Percentiles rank a stretch among this genome's conserved stretches.
These are phyloP conservation scores for Cyanistes caeruleus DNA, from an alignment of 2,113 vertebrate genomes.

Conservation along the genomic window DNA sequence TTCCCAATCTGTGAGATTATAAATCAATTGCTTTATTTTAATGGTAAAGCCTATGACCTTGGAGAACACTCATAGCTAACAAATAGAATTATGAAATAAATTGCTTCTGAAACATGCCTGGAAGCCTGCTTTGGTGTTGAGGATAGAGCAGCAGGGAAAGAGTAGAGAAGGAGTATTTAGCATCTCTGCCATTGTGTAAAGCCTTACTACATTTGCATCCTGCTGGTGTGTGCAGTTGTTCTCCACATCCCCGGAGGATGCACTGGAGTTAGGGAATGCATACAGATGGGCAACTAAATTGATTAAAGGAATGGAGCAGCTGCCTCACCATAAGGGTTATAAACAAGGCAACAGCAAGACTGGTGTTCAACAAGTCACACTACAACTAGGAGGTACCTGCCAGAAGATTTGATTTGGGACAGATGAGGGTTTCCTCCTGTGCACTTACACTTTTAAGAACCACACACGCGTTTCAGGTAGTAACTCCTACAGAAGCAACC, in stretches of 20 bases:
- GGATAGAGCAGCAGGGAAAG: background rate
- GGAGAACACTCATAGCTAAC: background rate
- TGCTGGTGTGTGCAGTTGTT: background rate
- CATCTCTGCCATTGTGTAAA: background rate
- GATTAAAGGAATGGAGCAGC: background rate
- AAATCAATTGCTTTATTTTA: conserved; percentile 16
- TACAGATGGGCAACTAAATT: background rate
- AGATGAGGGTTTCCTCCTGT: background rate
- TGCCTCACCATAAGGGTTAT: background rate
- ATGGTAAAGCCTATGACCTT: background rate
- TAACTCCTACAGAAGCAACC: background rate
- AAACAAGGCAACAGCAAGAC: background rate
- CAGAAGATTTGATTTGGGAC: background rate
- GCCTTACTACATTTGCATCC: background rate
- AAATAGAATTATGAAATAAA: conserved; percentile 13
- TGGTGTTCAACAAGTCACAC: background rate
- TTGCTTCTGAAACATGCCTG: background rate
- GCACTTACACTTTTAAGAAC: background rate
- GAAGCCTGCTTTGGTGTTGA: background rate
- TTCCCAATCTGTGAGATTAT: background rate
- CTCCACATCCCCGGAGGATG: background rate
- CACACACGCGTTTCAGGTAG: background rate
- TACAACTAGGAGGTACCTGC: background rate
- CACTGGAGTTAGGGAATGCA: background rate
- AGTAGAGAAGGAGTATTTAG: background rate